These are phyloP conservation scores for Phania funesta DNA, from an alignment of 2,888 invertebrate species.

Conservation along the genomic window DNA sequence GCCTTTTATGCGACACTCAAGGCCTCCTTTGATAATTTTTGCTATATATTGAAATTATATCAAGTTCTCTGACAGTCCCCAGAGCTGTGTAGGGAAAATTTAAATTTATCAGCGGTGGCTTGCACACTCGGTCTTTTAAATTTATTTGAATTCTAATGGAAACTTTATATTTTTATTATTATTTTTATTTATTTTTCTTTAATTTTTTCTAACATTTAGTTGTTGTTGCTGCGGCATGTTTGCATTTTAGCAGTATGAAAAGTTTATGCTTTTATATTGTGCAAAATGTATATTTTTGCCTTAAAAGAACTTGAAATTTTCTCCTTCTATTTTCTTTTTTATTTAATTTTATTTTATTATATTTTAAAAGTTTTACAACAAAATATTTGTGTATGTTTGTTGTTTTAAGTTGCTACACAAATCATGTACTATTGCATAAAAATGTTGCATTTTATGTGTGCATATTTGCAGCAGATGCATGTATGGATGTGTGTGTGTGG, in stretches of 20 bases:
- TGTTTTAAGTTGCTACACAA: slow-evolving; percentile 32
- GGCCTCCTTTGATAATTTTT: too few species aligned
- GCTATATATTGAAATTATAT: too few species aligned
- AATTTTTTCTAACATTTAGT: neutral
- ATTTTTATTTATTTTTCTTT: neutral
- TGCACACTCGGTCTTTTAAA: neutral
- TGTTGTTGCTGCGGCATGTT: neutral
- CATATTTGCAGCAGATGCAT: neutral
- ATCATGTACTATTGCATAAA: slow-evolving; percentile 18
- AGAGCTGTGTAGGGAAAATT: too few species aligned
- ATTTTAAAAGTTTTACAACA: slow-evolving; percentile 18
- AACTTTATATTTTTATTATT: slow-evolving; percentile 40
- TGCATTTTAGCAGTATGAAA: neutral
- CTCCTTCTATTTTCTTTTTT: neutral
- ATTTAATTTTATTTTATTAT: slow-evolving; percentile 20
- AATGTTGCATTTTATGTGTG: neutral
- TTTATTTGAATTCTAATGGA: slow-evolving; percentile 18
- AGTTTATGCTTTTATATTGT: slow-evolving; percentile 20
- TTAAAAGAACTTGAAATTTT: neutral
- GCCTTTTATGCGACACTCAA: too few species aligned
- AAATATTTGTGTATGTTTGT: slow-evolving; percentile 33
- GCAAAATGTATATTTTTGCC: slow-evolving; percentile 14
- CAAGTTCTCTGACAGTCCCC: too few species aligned
- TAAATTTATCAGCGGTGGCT: neutral
- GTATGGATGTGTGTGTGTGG: neutral